Evolutionary conservation across 2,888 invertebrate genomes (phyloP), one percentile per base, ranked within the genome.

Genomic region (Cyaniris semiargus): DNA sequence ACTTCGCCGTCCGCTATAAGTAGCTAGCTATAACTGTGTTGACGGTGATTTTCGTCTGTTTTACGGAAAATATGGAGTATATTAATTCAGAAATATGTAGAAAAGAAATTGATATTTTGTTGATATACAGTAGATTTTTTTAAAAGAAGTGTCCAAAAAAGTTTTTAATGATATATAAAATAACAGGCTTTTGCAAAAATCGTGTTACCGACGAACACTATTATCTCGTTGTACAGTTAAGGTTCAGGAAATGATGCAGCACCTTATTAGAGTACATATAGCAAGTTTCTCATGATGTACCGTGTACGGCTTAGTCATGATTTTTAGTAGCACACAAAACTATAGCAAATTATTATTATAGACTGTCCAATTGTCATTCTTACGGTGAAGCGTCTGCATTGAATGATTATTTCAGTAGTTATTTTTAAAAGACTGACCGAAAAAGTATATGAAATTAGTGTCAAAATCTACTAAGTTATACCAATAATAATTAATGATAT

Each of bases 41-140:
- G 66, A 66, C 27, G 66, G 60, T n/a, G 60, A 60, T 31, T 66
- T 66, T 66, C 27, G 66, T 31, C 23, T 66, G 31, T 31, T 66
- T 27, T 31, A 18, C 18, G 15, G 0, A 66, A 31, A 60, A 23
- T 13, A 23, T 31, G 27, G 27, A 18, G 27, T 27, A 21, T 60
- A 60, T 23, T 60, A 60, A 13, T 58, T 58, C 3, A 44, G 44
- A 44, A 13, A 3, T 44, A 44, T 13, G 10, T 10, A 3, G 3
- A 44, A 3, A 44, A 44, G 10, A 44, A 44, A 10, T 10, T 0
- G 44, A 13, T 13, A 3, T 44, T 34, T 10, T 44, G 44, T 44
- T 10, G 13, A 44, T 44, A 44, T 44, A 0, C 44, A 44, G 3
- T 3, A 44, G 10, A 38, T 38, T 44, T 34, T 44, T 44, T 1